Evolutionary conservation across 2,797 vertebrate species (phyloP).

Genomic region (Acanthis flammea): DNA sequence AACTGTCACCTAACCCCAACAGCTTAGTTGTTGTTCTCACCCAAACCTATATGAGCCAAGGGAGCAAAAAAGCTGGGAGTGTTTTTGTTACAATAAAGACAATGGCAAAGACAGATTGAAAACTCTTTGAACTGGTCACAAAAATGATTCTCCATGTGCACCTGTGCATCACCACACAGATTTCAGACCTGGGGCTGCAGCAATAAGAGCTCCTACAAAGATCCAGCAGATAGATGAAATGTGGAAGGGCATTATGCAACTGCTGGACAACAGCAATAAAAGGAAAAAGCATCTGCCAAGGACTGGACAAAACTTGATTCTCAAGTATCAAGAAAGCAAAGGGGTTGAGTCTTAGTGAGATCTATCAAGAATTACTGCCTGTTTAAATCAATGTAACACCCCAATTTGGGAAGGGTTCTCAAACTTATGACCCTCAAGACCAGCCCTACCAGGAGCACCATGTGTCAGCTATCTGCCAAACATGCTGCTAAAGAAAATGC

Average conservation of each 20-base stretch:
- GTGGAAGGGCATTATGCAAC: background rate
- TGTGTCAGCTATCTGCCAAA: background rate
- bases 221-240: slow-evolving; percentile 28
- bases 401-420: background rate
- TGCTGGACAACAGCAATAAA: background rate
- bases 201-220: background rate
- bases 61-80: background rate
- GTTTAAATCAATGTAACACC: background rate
- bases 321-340: background rate
- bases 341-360: background rate
- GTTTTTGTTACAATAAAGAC: background rate
- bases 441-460: background rate
- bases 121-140: background rate
- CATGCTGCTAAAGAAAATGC: background rate
- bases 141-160: background rate
- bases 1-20: background rate
- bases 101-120: background rate
- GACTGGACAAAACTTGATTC: background rate
- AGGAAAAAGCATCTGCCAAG: background rate
- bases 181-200: background rate
- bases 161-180: background rate
- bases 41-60: background rate
- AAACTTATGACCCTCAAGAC: background rate
- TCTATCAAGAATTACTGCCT: background rate
- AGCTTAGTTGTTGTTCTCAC: background rate